A percentile compares a stretch with the other conserved stretches of the same genome.
These are phyloP conservation scores for Trachemys scripta DNA, from an alignment of 2,113 vertebrate genomes.

Conservation along the genomic window DNA sequence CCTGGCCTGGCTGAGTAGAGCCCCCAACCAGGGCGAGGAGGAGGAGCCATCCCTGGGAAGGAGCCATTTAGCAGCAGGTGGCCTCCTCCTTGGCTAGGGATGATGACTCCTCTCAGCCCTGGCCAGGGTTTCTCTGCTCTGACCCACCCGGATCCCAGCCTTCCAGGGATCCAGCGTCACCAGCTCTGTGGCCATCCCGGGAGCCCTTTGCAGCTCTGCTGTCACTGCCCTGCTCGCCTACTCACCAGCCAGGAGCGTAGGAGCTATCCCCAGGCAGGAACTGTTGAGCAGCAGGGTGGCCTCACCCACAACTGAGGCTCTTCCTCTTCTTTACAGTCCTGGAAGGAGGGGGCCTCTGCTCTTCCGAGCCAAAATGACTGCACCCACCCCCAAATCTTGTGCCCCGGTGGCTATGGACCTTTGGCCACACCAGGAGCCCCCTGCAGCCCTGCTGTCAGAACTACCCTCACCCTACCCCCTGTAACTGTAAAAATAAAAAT, in stretches of 20 bases:
- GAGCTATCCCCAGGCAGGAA: too few relatives aligned
- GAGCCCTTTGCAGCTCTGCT: too few relatives aligned
- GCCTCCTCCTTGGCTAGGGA: background rate
- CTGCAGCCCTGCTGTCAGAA: background rate
- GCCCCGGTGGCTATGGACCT: background rate
- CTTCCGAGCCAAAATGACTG: background rate
- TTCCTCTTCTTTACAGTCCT: too few relatives aligned
- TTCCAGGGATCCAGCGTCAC: background rate
- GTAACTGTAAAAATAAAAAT: background rate
- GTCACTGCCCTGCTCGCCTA: background rate
- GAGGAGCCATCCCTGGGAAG: background rate
- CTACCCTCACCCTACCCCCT: too few relatives aligned
- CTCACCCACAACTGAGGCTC: too few relatives aligned
- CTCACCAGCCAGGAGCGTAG: background rate
- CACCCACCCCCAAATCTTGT: background rate
- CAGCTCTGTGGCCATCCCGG: too few relatives aligned
- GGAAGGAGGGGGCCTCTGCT: too few relatives aligned
- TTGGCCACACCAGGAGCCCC: background rate
- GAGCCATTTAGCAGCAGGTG: background rate
- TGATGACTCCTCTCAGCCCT: background rate
- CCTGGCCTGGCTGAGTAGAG: background rate
- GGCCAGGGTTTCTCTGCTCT: background rate
- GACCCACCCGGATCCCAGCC: background rate
- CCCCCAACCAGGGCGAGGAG: background rate
- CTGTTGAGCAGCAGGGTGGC: too few relatives aligned